These are phyloP conservation scores for Chaetura pelagica DNA, from an alignment of 2,113 vertebrate species.

Conservation along the genomic window DNA sequence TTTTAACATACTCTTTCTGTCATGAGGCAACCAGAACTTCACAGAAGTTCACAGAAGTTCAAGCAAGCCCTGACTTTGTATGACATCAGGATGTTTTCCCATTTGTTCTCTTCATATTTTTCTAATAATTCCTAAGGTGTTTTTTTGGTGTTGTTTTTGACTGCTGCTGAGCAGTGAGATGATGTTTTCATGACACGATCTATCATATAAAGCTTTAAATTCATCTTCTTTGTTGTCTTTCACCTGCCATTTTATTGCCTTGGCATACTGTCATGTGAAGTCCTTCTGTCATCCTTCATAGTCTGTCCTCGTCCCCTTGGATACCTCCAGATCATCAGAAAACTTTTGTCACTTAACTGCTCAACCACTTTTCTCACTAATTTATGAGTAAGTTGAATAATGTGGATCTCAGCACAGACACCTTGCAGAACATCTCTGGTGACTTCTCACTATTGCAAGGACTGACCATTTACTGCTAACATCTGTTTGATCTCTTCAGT, in stretches of 20 bases:
- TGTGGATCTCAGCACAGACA: not conserved
- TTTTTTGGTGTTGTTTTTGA: not conserved
- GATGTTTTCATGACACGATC: not conserved
- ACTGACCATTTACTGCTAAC: not conserved
- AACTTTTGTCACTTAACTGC: not conserved
- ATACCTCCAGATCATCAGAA: not conserved
- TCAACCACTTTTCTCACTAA: not conserved
- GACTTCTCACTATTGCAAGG: not conserved
- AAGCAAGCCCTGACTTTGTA: not conserved
- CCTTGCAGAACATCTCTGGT: not conserved
- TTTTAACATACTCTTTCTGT: not conserved
- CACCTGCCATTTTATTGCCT: slow-evolving; percentile 19
- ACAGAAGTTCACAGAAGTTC: not conserved
- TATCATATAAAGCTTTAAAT: not conserved
- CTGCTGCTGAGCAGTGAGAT: not conserved
- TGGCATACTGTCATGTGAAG: not conserved
- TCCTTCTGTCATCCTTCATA: slow-evolving; percentile 10
- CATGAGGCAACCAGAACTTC: not conserved
- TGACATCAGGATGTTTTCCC: not conserved
- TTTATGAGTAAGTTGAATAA: not conserved
- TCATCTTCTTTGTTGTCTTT: not conserved
- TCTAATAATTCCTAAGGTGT: not conserved
- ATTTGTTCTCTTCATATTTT: not conserved
- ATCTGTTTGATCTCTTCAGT: not conserved
- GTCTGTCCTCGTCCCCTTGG: not conserved